Evolutionary conservation across 2,797 vertebrate genomes (phyloP).

Genomic region (Euphonia xanthogaster): DNA sequence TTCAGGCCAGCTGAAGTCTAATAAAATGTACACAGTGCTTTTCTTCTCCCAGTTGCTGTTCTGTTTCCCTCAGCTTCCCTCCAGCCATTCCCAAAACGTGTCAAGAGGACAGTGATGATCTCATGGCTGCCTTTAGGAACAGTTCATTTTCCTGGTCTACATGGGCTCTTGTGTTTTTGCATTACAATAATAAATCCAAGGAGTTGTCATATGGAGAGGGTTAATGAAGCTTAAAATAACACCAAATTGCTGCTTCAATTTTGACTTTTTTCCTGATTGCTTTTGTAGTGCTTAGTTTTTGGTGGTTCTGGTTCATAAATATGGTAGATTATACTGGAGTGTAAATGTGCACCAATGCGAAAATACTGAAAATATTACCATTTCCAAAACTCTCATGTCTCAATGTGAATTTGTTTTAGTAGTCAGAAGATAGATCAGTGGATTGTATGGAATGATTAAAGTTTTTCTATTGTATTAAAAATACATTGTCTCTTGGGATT

Average conservation of each 20-base stretch:
- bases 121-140: neutral
- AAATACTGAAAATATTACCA: neutral
- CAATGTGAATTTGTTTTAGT: neutral
- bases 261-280: neutral
- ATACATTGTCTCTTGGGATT: neutral
- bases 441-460: neutral
- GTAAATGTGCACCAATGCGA: neutral
- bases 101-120: neutral
- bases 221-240: neutral
- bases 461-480: neutral
- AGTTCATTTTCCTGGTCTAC: neutral
- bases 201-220: neutral
- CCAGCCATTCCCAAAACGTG: fast-evolving
- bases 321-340: neutral
- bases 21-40: fast-evolving
- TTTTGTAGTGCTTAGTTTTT: neutral
- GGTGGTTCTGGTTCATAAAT: neutral
- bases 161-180: neutral
- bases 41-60: neutral
- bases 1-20: neutral
- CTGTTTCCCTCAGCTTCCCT: neutral
- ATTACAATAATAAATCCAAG: neutral
- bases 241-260: neutral
- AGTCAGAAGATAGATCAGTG: neutral
- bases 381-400: neutral